These are phyloP conservation scores for Leptinotarsa texana DNA, from an alignment of 1,140 invertebrate species.

Conservation along the genomic window DNA sequence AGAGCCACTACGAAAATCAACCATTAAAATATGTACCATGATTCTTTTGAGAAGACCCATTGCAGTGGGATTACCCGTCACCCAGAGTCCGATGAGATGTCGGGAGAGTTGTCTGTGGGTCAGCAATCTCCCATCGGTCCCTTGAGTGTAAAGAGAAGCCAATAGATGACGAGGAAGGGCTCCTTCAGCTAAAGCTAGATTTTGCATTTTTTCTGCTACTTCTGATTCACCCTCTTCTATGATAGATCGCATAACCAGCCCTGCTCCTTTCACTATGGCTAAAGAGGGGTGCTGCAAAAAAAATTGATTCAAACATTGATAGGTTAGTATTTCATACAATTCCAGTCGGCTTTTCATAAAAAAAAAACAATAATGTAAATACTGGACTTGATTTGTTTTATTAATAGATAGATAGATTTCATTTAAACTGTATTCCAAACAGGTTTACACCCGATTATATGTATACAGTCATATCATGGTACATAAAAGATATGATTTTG, in stretches of 20 bases:
- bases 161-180: constrained; percentile 92
- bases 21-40: constrained; percentile 55
- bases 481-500: too few relatives aligned
- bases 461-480: too few relatives aligned
- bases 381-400: too few relatives aligned
- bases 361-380: too few relatives aligned
- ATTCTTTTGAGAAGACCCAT: constrained; percentile 87
- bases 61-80: constrained; percentile 91
- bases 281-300: constrained; percentile 84
- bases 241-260: constrained; percentile 94
- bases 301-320: neutral
- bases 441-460: too few relatives aligned
- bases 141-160: constrained; percentile 85
- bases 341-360: too few relatives aligned
- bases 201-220: constrained; percentile 93
- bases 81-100: constrained; percentile 97
- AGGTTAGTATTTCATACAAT: too few relatives aligned
- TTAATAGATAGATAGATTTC: too few relatives aligned
- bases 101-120: constrained; percentile 91
- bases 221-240: constrained; percentile 95
- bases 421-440: too few relatives aligned
- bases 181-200: constrained; percentile 94
- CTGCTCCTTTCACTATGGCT: constrained; percentile 97
- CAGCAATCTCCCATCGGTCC: constrained; percentile 74
- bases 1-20: too few relatives aligned